Percentiles rank a stretch among this genome's conserved stretches.
These are phyloP conservation scores for Lasioglossum figueresi DNA, from an alignment of 2,888 invertebrate genomes.

Conservation along the genomic window DNA sequence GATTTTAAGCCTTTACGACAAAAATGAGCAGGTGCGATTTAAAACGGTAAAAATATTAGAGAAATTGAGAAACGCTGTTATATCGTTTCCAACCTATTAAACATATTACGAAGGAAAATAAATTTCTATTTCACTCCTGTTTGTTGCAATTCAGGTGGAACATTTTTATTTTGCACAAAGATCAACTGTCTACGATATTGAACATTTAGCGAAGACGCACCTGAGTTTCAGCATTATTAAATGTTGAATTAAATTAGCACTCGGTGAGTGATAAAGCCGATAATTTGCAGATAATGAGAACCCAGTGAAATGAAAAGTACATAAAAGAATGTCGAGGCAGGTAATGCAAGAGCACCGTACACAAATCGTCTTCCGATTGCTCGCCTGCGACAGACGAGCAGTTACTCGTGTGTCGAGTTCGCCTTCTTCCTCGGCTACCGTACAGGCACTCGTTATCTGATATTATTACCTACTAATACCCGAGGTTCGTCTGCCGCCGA, in stretches of 20 bases:
- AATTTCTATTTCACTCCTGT: too few species aligned
- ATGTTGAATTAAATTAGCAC: not conserved
- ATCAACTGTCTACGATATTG: too few species aligned
- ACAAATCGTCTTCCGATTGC: constrained; percentile 35
- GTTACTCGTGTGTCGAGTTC: constrained; percentile 24
- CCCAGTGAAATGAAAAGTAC: not conserved
- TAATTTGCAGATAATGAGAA: not conserved
- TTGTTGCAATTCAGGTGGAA: too few species aligned
- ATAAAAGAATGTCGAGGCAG: not conserved
- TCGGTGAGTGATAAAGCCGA: too few species aligned
- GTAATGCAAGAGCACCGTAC: constrained; percentile 42
- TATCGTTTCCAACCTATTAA: too few species aligned
- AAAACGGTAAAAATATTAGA: too few species aligned
- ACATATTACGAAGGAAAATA: too few species aligned
- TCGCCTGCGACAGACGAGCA: constrained; percentile 30
- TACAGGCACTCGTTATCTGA: constrained; percentile 72
- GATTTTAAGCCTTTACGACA: too few species aligned
- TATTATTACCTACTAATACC: constrained; percentile 77
- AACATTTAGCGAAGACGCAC: too few species aligned
- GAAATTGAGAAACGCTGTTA: too few species aligned
- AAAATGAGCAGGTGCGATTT: too few species aligned
- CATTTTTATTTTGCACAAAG: too few species aligned
- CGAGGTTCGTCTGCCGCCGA: constrained; percentile 55
- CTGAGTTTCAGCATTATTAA: not conserved
- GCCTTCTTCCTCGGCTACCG: constrained; percentile 59